These are phyloP conservation scores for Myanophis thanlyinensis DNA, from an alignment of 2,113 vertebrate genomes.

Conservation along the genomic window DNA sequence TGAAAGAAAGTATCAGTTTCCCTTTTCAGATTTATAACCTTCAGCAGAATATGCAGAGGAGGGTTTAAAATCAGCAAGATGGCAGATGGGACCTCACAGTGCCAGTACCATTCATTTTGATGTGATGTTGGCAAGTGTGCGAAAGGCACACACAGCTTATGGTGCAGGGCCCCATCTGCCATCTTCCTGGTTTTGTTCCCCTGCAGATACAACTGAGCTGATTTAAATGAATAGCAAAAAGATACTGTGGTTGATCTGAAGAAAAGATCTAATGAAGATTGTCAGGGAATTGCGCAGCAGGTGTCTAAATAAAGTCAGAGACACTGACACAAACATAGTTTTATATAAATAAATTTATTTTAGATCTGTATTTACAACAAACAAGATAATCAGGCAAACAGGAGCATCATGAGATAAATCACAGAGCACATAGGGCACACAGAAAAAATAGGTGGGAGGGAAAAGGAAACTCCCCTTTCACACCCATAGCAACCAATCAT, in stretches of 20 bases:
- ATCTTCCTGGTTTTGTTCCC: neutral
- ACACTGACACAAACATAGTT: neutral
- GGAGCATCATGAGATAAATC: neutral
- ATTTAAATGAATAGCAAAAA: neutral
- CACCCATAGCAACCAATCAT: neutral
- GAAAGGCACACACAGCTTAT: neutral
- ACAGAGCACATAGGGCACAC: neutral
- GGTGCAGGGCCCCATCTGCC: neutral
- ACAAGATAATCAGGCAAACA: neutral
- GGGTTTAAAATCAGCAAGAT: neutral
- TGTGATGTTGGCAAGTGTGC: neutral
- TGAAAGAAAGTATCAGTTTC: neutral
- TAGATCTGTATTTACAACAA: neutral
- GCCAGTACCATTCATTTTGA: neutral
- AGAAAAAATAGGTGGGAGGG: neutral
- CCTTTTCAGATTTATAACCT: neutral
- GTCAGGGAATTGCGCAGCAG: neutral
- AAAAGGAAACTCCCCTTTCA: neutral
- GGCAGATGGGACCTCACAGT: neutral
- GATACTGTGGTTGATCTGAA: neutral
- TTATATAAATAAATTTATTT: neutral
- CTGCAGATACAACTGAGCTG: neutral
- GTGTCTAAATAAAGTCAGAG: neutral
- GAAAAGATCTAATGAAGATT: neutral
- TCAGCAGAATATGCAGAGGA: neutral